Percentiles rank a stretch among this genome's conserved stretches.
Conservation (phyloP, 2,888 invertebrate species). For the Acanthopleura granulata region DNA sequence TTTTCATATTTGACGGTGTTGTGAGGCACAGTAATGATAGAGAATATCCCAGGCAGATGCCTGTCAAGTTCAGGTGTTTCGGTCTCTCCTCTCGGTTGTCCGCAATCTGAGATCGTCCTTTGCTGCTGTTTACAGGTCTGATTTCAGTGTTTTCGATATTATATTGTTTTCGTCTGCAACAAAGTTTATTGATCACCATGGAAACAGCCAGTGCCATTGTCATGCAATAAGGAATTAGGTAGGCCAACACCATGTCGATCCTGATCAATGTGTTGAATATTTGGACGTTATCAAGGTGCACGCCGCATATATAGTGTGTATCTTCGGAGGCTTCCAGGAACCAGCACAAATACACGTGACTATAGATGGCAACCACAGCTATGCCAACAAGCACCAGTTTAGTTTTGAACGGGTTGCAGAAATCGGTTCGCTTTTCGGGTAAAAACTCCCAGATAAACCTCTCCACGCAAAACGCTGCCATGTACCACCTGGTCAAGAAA, state of each 20-base stretch:
- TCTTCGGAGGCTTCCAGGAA: not conserved
- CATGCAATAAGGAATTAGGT: not conserved
- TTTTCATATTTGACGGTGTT: not conserved
- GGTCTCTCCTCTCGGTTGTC: conserved; percentile 3
- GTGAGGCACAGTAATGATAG: not conserved
- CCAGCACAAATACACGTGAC: conserved; percentile 8
- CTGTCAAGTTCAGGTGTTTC: not conserved
- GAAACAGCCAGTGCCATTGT: not conserved
- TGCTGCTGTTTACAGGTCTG: not conserved
- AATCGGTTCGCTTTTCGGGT: not conserved
- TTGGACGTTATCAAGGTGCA: not conserved
- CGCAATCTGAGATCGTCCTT: not conserved
- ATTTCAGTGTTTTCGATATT: not conserved
- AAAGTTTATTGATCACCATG: not conserved
- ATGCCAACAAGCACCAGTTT: not conserved
- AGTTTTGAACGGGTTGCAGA: not conserved
- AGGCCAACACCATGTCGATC: conserved; percentile 10
- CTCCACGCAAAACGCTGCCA: not conserved
- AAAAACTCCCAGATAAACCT: conserved; percentile 10
- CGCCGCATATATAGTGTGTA: not conserved
- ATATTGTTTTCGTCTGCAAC: not conserved
- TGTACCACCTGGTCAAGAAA: not conserved
- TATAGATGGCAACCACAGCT: not conserved
- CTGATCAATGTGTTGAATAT: not conserved
- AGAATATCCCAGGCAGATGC: not conserved